Evolutionary conservation across 2,888 invertebrate species (phyloP), one percentile per base, ranked within the genome.

Genomic region (Oeneis ivallda): DNA sequence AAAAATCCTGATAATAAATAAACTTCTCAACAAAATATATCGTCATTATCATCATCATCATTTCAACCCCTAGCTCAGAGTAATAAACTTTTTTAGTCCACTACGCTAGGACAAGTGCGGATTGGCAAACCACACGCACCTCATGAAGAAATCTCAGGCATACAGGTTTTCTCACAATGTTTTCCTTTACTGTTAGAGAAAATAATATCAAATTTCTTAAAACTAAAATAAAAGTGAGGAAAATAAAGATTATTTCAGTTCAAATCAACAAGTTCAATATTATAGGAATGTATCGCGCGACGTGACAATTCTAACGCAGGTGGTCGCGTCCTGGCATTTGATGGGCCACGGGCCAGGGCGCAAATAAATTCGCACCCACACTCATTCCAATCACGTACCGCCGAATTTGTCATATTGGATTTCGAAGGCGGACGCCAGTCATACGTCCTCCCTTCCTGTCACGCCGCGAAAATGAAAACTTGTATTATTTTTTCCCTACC

Each of bases 351-450:
- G 60, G 60, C 61, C 61, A 61, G 61, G 74, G 73, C 80, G 79
- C 79, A 84, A 88, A 88, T 85, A 88, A 85, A 89, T 86, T 85
- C 83, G 70, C 67, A 78, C 77, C 81, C 79, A 74, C 81, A 82
- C 80, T 85, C 84, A 92, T 91, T 91, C 91, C 86, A 87, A 89
- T 89, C 91, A 92, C 91, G 91, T 91, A 85, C 83, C 84, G 82
- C 85, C 86, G 87, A 92, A 92, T 91, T 92, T 92, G 91, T 91
- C 91, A 92, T 92, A 92, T 92, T 92, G 91, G 91, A 92, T 91
- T 91, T 90, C 85, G 83, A 79, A 84, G 78, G 85, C 81, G 79
- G 78, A 76, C 80, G 82, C 85, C 86, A 84, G 80, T 87, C 89
- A 89, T 86, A 85, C 86, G 81, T 84, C 83, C 79, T 82, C 85